phyloP scores from a whole-genome alignment of 2,113 vertebrate species.

The Petrocephalus zakoni region DNA sequence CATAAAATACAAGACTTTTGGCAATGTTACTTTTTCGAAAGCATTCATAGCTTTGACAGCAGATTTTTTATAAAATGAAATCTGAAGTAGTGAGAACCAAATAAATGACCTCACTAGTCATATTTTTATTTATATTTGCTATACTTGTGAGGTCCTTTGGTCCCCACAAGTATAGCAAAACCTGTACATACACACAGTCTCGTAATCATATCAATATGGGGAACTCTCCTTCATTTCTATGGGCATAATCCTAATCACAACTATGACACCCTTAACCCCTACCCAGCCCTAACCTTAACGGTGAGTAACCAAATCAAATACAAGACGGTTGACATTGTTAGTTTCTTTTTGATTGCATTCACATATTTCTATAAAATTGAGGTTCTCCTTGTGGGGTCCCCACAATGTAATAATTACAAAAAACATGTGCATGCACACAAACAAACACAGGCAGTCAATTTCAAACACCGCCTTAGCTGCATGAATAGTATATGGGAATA shows the following conservation, averaged over 20 bases:
- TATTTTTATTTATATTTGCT: no score
- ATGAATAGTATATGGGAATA: no score
- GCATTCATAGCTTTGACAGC: no score
- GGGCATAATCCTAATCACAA: neutral
- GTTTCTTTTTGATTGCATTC: neutral
- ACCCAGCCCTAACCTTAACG: neutral
- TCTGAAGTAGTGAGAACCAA: no score
- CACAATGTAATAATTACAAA: neutral
- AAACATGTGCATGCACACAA: neutral
- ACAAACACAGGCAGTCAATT: neutral
- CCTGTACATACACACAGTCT: neutral
- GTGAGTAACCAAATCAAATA: neutral
- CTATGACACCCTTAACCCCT: neutral
- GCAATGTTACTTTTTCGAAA: no score
- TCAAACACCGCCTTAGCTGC: neutral
- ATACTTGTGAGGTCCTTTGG: no score
- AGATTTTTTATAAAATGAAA: no score
- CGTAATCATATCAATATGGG: neutral
- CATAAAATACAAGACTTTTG: no score
- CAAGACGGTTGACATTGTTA: neutral
- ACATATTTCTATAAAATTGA: neutral
- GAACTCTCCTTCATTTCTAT: neutral
- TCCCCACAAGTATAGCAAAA: no score
- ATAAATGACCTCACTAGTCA: no score
- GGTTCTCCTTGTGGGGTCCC: neutral